Evolutionary conservation across 2,888 invertebrate species (phyloP).

Genomic region (Synanthedon vespiformis): DNA sequence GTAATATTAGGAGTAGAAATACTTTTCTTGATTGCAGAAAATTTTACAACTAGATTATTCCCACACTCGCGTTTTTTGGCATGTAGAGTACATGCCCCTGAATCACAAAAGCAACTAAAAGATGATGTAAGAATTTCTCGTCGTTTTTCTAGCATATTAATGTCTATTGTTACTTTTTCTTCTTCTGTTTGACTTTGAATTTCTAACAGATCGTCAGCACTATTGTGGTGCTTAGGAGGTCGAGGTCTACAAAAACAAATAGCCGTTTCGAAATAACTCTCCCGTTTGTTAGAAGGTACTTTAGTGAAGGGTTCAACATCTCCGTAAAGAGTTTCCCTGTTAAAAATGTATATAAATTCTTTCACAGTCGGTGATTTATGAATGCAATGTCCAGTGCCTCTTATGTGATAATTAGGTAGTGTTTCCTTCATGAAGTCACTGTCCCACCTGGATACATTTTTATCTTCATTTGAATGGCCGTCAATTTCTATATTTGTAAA

Average conservation of each 20-base stretch:
- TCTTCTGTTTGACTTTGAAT: slow-evolving; percentile 22
- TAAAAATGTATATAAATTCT: slow-evolving; percentile 60
- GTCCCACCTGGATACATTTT: slow-evolving; percentile 42
- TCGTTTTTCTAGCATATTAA: slow-evolving; percentile 30
- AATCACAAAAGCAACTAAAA: slow-evolving; percentile 60
- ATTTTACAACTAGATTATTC: slow-evolving; percentile 43
- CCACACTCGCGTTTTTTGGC: slow-evolving; percentile 36
- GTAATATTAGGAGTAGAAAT: slow-evolving; percentile 61
- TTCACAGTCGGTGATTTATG: slow-evolving; percentile 53
- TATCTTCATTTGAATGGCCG: slow-evolving; percentile 40
- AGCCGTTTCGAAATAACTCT: slow-evolving; percentile 58
- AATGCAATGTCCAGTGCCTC: slow-evolving; percentile 62
- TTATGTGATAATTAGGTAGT: slow-evolving; percentile 53
- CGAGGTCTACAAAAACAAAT: slow-evolving; percentile 60
- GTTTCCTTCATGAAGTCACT: slow-evolving; percentile 50
- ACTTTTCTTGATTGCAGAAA: slow-evolving; percentile 57
- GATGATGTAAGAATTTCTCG: slow-evolving; percentile 41
- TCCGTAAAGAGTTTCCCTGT: slow-evolving; percentile 49
- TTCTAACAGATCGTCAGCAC: slow-evolving; percentile 56
- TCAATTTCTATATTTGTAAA: slow-evolving; percentile 61
- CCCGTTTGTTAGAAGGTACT: slow-evolving; percentile 36
- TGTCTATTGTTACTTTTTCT: slow-evolving; percentile 39
- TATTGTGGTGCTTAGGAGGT: slow-evolving; percentile 50
- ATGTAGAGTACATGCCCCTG: slow-evolving; percentile 44
- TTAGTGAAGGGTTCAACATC: slow-evolving; percentile 42